Evolutionary conservation across 92 coral and sea anemone genomes (phyloP).

Genomic region (Metridium senile): DNA sequence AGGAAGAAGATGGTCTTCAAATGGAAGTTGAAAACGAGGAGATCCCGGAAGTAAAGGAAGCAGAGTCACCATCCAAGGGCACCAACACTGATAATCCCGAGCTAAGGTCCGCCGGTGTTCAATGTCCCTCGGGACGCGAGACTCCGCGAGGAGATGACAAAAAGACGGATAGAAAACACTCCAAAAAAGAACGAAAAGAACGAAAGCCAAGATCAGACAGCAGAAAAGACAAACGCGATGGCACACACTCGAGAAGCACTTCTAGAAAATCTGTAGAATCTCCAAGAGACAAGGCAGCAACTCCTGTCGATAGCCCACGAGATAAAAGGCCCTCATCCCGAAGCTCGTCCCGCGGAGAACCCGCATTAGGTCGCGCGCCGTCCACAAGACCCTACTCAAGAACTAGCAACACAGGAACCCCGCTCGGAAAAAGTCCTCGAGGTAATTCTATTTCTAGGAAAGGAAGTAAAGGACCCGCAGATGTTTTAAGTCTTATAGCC

Average conservation of each 20-base stretch:
- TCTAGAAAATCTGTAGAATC: not conserved
- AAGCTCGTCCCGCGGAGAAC: constrained; percentile 7
- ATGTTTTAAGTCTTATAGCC: constrained; percentile 21
- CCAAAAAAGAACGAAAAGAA: constrained; percentile 1
- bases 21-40: not conserved
- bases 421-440: constrained; percentile 15
- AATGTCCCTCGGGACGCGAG: constrained; percentile 1
- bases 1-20: too few species aligned
- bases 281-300: constrained; percentile 2
- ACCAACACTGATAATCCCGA: constrained; percentile 18
- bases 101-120: constrained; percentile 1
- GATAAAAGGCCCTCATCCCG: constrained; percentile 1
- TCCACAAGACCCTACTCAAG: constrained; percentile 23
- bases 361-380: not conserved
- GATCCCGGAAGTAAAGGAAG: not conserved
- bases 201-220: not conserved
- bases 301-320: not conserved
- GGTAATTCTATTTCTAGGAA: constrained; percentile 1
- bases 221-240: not conserved
- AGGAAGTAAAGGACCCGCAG: constrained; percentile 21
- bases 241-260: not conserved
- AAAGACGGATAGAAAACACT: not conserved
- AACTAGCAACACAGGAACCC: constrained; percentile 15
- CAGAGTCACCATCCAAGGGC: constrained; percentile 15
- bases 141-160: not conserved